Evolutionary conservation across 2,113 vertebrate species (phyloP).

Genomic region (Tychaedon coryphoeus): DNA sequence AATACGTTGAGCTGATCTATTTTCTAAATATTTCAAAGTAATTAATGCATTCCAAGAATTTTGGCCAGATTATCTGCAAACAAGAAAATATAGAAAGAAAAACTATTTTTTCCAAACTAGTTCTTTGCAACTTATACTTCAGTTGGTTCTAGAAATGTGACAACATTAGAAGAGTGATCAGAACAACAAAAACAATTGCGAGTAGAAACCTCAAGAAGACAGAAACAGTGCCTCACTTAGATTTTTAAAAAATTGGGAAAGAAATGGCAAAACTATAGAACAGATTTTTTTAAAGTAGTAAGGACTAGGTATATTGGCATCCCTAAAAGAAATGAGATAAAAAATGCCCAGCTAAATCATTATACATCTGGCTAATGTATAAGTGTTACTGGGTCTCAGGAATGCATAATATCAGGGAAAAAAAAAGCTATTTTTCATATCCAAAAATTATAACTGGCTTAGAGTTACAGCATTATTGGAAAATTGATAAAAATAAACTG

Average conservation of each 20-base stretch:
- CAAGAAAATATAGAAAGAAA: not conserved
- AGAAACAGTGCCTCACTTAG: not conserved
- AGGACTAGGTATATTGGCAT: not conserved
- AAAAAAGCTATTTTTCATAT: not conserved
- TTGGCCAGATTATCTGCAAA: not conserved
- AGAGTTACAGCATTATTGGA: not conserved
- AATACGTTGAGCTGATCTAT: not conserved
- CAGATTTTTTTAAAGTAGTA: not conserved
- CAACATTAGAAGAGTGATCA: not conserved
- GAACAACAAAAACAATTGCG: not conserved
- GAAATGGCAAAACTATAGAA: not conserved
- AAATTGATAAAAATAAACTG: not conserved
- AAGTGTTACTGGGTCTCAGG: not conserved
- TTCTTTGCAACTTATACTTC: not conserved
- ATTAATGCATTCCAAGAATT: not conserved
- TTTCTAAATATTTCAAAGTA: not conserved
- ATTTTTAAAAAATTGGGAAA: not conserved
- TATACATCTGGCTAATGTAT: not conserved
- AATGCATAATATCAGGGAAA: not conserved
- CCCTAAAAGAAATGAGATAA: not conserved
- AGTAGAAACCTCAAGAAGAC: not conserved
- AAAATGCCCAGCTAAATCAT: not conserved
- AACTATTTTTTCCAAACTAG: not conserved
- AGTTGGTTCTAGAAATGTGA: not conserved
- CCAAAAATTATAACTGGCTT: not conserved